Evolutionary conservation across 2,888 invertebrate species (phyloP).

Genomic region (Dendrolimus pini): DNA sequence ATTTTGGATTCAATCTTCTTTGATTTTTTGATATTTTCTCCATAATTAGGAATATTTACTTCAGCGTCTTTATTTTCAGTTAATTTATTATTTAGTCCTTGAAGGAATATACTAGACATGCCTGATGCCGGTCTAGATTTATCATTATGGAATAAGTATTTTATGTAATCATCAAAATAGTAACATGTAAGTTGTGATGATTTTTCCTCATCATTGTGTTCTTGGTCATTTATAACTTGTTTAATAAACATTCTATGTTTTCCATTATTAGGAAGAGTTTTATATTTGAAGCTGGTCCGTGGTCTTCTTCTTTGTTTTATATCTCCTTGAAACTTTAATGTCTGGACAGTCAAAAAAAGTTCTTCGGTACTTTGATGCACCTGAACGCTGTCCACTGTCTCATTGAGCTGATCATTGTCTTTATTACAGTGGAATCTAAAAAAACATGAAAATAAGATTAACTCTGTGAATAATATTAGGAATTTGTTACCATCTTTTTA

Average conservation of each 20-base stretch:
- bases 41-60: constrained; percentile 25
- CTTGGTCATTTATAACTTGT: constrained; percentile 39
- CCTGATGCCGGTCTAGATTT: constrained; percentile 49
- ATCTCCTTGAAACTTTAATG: constrained; percentile 54
- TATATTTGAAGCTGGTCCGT: constrained; percentile 58
- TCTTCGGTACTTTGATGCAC: constrained; percentile 30
- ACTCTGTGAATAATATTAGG: too few relatives aligned
- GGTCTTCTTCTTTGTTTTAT: constrained; percentile 37
- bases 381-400: constrained; percentile 18
- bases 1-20: constrained; percentile 23
- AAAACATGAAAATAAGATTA: constrained; percentile 1
- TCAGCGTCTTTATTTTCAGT: constrained; percentile 44
- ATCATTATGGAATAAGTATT: constrained; percentile 48
- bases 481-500: too few relatives aligned
- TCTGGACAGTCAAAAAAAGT: constrained; percentile 57
- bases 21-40: constrained; percentile 22
- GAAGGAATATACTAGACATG: constrained; percentile 44
- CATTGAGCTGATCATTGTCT: constrained; percentile 15
- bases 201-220: constrained; percentile 32
- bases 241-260: constrained; percentile 65
- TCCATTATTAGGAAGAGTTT: constrained; percentile 32
- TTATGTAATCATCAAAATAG: constrained; percentile 57
- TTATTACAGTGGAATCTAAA: constrained; percentile 43
- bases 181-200: constrained; percentile 49
- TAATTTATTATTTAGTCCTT: constrained; percentile 27